phyloP scores from a whole-genome alignment of 2,797 vertebrate genomes.

The Spea hammondii region DNA sequence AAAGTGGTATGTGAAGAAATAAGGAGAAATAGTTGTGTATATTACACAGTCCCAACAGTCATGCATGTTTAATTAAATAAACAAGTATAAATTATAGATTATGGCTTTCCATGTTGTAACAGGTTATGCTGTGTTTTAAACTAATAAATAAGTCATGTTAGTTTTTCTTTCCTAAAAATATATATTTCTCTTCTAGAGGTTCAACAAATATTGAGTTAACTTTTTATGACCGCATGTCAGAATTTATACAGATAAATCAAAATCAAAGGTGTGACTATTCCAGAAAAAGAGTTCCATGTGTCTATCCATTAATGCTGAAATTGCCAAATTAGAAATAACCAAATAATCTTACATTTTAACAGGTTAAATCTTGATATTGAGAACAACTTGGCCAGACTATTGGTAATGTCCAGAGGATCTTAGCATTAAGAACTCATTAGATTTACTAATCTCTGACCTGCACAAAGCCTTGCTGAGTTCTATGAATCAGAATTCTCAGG shows the following conservation, averaged over 20 bases:
- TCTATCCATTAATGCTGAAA: too few relatives aligned
- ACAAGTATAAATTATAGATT: slow-evolving; percentile 43
- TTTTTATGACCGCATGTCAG: neutral
- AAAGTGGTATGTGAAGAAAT: neutral
- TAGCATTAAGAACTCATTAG: too few relatives aligned
- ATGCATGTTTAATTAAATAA: slow-evolving; percentile 49
- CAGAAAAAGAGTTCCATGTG: too few relatives aligned
- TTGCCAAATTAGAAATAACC: too few relatives aligned
- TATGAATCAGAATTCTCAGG: too few relatives aligned
- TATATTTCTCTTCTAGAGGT: slow-evolving; percentile 12
- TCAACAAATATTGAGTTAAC: slow-evolving; percentile 2
- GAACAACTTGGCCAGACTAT: too few relatives aligned
- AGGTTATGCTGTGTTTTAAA: slow-evolving; percentile 47
- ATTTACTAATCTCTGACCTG: too few relatives aligned
- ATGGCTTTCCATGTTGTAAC: slow-evolving; percentile 36
- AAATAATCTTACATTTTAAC: too few relatives aligned
- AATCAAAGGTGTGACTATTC: too few relatives aligned
- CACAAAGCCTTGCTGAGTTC: too few relatives aligned
- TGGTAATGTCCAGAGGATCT: too few relatives aligned
- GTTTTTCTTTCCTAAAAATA: slow-evolving; percentile 1
- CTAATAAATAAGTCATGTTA: slow-evolving; percentile 32
- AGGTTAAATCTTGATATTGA: too few relatives aligned
- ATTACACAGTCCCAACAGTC: slow-evolving; percentile 46
- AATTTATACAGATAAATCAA: neutral
- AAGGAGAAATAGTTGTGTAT: slow-evolving; percentile 42